These are phyloP conservation scores for Oncorhynchus masou DNA, from an alignment of 2,113 vertebrate genomes.

Conservation along the genomic window DNA sequence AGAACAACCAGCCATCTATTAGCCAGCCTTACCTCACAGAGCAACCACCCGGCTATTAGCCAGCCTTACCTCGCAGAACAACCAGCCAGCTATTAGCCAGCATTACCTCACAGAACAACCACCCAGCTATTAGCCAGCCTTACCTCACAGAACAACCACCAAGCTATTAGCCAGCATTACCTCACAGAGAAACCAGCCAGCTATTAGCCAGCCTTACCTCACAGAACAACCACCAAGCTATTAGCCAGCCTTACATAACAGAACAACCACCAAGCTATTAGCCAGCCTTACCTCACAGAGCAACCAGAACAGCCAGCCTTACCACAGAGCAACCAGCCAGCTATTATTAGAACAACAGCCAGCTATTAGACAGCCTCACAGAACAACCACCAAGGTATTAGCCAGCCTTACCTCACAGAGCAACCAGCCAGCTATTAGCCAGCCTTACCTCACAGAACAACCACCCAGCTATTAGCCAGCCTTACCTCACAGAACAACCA, in stretches of 20 bases:
- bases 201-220: slow-evolving; percentile 51
- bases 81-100: slow-evolving; percentile 35
- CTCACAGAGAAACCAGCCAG: no score
- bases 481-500: slow-evolving; percentile 26
- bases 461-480: slow-evolving; percentile 36
- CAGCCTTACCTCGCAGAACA: slow-evolving; percentile 29
- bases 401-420: slow-evolving; percentile 33
- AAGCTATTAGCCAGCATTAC: slow-evolving; percentile 50
- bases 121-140: slow-evolving; percentile 40
- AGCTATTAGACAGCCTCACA: slow-evolving; percentile 42
- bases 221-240: neutral
- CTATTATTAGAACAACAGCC: no score
- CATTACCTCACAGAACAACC: slow-evolving; percentile 24
- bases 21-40: slow-evolving; percentile 41
- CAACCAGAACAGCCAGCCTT: no score
- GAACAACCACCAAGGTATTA: slow-evolving; percentile 23
- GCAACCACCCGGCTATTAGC: slow-evolving; percentile 28
- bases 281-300: slow-evolving; percentile 32
- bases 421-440: slow-evolving; percentile 33
- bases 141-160: slow-evolving; percentile 10
- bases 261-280: slow-evolving; percentile 22
- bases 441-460: slow-evolving; percentile 28
- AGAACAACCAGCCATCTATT: slow-evolving; percentile 15
- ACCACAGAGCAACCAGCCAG: no score
- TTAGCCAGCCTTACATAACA: slow-evolving; percentile 47